Conservation (phyloP, 1,140 invertebrate genomes). For the Cataglyphis hispanica region DNA sequence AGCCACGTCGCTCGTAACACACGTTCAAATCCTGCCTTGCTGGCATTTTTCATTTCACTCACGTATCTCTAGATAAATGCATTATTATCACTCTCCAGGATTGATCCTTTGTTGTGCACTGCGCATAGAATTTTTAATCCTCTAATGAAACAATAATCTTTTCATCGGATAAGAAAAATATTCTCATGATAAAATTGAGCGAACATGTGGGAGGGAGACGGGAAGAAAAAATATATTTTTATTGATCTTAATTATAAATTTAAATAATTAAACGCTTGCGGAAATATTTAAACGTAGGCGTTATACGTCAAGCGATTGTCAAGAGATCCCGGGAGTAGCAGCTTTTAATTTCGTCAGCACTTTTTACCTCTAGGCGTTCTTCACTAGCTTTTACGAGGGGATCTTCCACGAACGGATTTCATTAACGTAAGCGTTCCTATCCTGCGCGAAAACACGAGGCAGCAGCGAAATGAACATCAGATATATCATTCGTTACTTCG, state of each 20-base stretch:
- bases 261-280: not conserved
- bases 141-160: constrained; percentile 10
- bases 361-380: constrained; percentile 2
- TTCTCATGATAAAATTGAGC: not conserved
- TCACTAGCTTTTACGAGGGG: constrained; percentile 41
- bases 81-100: not conserved
- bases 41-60: constrained; percentile 10
- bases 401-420: constrained; percentile 62
- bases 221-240: not conserved
- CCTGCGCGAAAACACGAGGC: constrained; percentile 48
- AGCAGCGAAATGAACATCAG: constrained; percentile 1
- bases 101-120: not conserved
- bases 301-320: not conserved
- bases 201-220: too few relatives aligned
- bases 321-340: constrained; percentile 22
- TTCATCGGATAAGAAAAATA: not conserved
- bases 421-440: constrained; percentile 58
- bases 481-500: constrained; percentile 17
- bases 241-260: constrained; percentile 13
- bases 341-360: constrained; percentile 47
- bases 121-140: not conserved
- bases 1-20: not conserved
- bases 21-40: not conserved
- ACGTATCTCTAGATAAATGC: constrained; percentile 18
- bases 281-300: constrained; percentile 8